Evolutionary conservation across 2,113 vertebrate species (phyloP).

Genomic region (Hippoglossus stenolepis): DNA sequence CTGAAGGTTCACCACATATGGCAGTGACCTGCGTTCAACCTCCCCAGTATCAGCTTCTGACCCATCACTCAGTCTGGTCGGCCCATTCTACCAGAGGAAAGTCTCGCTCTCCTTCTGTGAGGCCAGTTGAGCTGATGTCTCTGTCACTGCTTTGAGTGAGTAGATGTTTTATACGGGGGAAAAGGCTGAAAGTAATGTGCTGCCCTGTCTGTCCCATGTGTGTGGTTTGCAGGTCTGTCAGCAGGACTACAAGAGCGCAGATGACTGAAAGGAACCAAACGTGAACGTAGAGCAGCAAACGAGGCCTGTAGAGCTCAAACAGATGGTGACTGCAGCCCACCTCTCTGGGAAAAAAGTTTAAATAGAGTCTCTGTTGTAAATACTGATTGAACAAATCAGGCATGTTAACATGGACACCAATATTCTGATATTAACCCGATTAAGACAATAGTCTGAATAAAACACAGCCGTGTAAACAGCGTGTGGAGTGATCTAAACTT

Average conservation of each 20-base stretch:
- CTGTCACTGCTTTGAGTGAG: slow-evolving; percentile 60
- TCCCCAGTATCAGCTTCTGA: slow-evolving; percentile 38
- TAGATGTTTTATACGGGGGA: slow-evolving; percentile 45
- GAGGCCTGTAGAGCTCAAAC: slow-evolving; percentile 23
- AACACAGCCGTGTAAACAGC: too few species aligned
- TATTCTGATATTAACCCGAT: too few species aligned
- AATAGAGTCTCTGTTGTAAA: too few species aligned
- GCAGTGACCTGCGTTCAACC: slow-evolving; percentile 28
- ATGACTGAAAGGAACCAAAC: slow-evolving; percentile 66
- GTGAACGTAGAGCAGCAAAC: slow-evolving; percentile 29
- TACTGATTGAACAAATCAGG: too few species aligned
- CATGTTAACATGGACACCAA: too few species aligned
- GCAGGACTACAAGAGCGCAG: slow-evolving; percentile 43
- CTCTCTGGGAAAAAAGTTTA: neutral
- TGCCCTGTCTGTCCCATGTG: slow-evolving; percentile 46
- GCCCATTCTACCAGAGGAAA: slow-evolving; percentile 37
- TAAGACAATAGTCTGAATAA: too few species aligned
- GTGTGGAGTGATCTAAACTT: too few species aligned
- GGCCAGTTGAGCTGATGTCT: slow-evolving; percentile 52
- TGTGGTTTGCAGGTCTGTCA: slow-evolving; percentile 72
- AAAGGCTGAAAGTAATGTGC: slow-evolving; percentile 49
- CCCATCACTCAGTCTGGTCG: slow-evolving; percentile 62
- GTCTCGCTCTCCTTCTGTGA: slow-evolving; percentile 32
- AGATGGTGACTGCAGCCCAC: slow-evolving; percentile 1
- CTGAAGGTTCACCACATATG: slow-evolving; percentile 9